Percentiles rank a stretch among this genome's conserved stretches.
Evolutionary conservation across 92 coral and sea anemone genomes (phyloP).

Genomic region (Muricea muricata): DNA sequence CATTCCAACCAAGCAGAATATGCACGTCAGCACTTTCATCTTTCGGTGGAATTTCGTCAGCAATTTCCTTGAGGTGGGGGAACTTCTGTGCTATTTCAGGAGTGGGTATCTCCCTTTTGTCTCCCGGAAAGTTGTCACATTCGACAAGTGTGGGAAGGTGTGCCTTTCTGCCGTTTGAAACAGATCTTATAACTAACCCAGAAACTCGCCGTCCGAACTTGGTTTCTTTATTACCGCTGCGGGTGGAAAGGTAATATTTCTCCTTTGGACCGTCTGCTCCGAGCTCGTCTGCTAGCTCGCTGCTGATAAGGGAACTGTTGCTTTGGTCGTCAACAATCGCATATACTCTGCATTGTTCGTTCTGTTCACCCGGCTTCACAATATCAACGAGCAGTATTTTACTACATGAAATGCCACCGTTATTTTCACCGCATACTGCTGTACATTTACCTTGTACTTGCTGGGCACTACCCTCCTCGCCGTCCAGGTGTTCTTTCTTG

Average conservation of each 20-base stretch:
- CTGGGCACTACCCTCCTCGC: no score
- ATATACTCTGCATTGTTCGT: constrained; percentile 25
- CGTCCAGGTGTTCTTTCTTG: no score
- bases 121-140: constrained; percentile 66
- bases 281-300: constrained; percentile 49
- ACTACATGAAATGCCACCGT: constrained; percentile 49
- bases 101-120: constrained; percentile 57
- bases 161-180: not conserved
- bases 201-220: constrained; percentile 54
- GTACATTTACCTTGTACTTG: no score
- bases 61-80: constrained; percentile 51
- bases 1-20: constrained; percentile 58
- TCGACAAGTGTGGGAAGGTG: constrained; percentile 51
- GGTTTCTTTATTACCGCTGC: constrained; percentile 40
- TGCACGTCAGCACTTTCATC: constrained; percentile 47
- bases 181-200: constrained; percentile 37
- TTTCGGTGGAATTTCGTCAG: constrained; percentile 57
- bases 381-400: constrained; percentile 53
- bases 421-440: constrained; percentile 30
- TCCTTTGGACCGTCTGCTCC: constrained; percentile 44
- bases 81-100: constrained; percentile 55
- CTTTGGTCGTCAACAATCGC: constrained; percentile 49
- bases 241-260: constrained; percentile 55
- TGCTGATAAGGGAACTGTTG: constrained; percentile 40
- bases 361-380: not conserved